Percentiles rank a stretch among this genome's conserved stretches.
These are phyloP conservation scores for Pyrgus malvae DNA, from an alignment of 2,888 invertebrate species.

Conservation along the genomic window DNA sequence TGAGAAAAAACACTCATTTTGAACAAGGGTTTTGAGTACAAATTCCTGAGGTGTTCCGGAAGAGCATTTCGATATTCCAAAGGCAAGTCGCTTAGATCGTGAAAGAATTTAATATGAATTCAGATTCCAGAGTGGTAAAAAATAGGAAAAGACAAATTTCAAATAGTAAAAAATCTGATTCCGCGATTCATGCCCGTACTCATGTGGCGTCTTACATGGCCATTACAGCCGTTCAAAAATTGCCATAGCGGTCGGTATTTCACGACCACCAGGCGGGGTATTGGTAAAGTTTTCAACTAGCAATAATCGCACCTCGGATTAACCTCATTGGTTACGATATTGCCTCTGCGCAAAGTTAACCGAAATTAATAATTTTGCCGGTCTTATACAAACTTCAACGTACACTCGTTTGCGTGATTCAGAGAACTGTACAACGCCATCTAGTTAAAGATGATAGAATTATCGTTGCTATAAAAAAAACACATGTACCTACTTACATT, in stretches of 20 bases:
- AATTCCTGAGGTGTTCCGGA: too few relatives aligned
- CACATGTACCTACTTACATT: neutral
- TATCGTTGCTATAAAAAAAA: neutral
- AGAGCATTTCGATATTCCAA: too few relatives aligned
- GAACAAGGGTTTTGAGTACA: too few relatives aligned
- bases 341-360: conserved; percentile 94
- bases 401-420: conserved; percentile 51
- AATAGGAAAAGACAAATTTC: too few relatives aligned
- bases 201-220: too few relatives aligned
- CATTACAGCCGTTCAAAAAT: conserved; percentile 69
- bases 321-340: conserved; percentile 96
- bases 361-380: conserved; percentile 82
- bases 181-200: too few relatives aligned
- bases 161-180: too few relatives aligned
- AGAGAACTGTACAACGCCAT: conserved; percentile 49
- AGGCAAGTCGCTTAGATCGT: too few relatives aligned
- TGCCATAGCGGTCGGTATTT: conserved; percentile 76
- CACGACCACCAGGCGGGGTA: conserved; percentile 77
- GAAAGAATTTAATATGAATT: too few relatives aligned
- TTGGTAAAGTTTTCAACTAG: conserved; percentile 94
- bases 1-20: too few relatives aligned
- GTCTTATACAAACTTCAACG: conserved; percentile 10
- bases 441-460: conserved; percentile 40
- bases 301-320: conserved; percentile 94
- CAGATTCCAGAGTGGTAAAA: too few relatives aligned